Conservation (phyloP, 2,888 invertebrate species). For the Lasioglossum villosulum region DNA sequence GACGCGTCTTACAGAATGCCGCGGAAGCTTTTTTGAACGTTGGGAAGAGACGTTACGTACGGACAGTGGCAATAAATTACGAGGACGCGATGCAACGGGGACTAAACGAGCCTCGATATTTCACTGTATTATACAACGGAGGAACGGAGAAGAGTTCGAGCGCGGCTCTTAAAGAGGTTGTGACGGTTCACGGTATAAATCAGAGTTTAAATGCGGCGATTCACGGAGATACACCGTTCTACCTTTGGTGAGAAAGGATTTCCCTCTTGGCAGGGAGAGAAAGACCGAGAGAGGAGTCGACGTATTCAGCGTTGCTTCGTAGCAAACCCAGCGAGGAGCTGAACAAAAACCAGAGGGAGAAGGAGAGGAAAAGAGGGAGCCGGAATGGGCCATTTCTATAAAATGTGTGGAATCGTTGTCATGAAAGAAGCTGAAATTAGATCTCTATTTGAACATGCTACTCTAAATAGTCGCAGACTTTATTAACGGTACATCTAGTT, state of each 20-base stretch:
- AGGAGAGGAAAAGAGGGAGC: background rate
- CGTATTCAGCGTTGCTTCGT: constrained; percentile 1
- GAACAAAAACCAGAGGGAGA: background rate
- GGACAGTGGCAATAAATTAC: constrained; percentile 11
- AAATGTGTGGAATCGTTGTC: background rate
- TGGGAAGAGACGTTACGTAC: constrained; percentile 5
- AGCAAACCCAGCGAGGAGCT: background rate
- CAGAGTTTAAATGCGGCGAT: constrained; percentile 15
- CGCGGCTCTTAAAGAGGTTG: constrained; percentile 8
- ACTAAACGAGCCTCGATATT: constrained; percentile 11
- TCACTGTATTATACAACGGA: constrained; percentile 8
- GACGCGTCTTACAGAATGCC: background rate
- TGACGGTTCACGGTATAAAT: constrained; percentile 13
- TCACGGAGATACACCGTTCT: background rate
- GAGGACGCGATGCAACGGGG: background rate
- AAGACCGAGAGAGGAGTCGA: constrained; percentile 1
- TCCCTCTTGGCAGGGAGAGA: background rate
- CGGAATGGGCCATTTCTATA: background rate
- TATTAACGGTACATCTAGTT: background rate
- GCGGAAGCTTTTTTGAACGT: constrained; percentile 6
- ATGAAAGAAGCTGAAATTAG: background rate
- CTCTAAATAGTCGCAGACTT: background rate
- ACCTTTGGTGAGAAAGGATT: background rate
- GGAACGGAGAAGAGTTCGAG: constrained; percentile 5
- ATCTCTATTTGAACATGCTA: background rate